Conservation (phyloP, 2,797 vertebrate genomes). For the Hozukius guyotensis region DNA sequence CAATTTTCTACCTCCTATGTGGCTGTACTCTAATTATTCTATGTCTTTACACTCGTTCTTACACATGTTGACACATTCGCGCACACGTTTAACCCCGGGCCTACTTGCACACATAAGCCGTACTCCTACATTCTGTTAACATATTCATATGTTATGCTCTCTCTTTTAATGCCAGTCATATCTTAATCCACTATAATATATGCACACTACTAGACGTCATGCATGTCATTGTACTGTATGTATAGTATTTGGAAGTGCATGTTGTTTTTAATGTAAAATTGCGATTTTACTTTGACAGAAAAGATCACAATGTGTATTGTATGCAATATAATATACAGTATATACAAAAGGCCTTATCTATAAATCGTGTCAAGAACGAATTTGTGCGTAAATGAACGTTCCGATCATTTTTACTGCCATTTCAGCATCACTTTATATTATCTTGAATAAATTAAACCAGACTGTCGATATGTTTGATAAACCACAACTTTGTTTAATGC, state of each 20-base stretch:
- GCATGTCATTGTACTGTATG: not conserved
- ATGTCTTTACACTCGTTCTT: not conserved
- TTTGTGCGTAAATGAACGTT: too few species aligned
- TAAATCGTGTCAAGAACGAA: too few species aligned
- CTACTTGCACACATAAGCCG: not conserved
- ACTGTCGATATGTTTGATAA: too few species aligned
- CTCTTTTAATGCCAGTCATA: not conserved
- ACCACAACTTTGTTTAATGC: too few species aligned
- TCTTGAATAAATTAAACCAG: too few species aligned
- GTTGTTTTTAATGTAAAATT: not conserved
- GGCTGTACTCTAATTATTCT: not conserved
- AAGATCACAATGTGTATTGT: not conserved
- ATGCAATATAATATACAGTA: not conserved
- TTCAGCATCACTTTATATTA: too few species aligned
- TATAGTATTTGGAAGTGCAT: not conserved
- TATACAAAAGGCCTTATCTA: too few species aligned
- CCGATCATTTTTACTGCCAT: too few species aligned
- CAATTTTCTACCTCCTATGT: not conserved
- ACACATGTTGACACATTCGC: constrained; percentile 8
- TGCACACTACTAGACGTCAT: not conserved
- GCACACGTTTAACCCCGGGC: not conserved
- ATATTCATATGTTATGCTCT: not conserved
- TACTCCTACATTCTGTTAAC: not conserved
- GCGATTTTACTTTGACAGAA: not conserved
- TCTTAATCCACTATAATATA: constrained; percentile 18